phyloP scores from a whole-genome alignment of 2,888 invertebrate species.

The Agonopterix arenella region DNA sequence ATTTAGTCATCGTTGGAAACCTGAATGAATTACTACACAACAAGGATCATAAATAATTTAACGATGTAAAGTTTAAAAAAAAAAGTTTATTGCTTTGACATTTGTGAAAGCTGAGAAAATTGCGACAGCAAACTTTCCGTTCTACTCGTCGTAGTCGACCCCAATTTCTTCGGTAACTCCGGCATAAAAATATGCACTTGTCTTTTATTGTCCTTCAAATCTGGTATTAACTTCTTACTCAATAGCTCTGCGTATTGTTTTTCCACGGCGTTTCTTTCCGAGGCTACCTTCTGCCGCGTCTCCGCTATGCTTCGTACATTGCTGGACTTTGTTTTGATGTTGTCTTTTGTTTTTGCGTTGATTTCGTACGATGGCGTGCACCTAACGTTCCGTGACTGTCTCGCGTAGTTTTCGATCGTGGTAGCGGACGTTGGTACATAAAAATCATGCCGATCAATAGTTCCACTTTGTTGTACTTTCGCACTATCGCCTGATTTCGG shows the following conservation, averaged over 20 bases:
- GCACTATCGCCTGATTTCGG: constrained; percentile 42
- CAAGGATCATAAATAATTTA: too few relatives aligned
- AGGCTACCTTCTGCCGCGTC: constrained; percentile 54
- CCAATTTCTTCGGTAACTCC: constrained; percentile 74
- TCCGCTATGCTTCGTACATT: constrained; percentile 47
- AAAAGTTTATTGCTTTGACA: constrained; percentile 26
- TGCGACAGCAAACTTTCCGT: constrained; percentile 55
- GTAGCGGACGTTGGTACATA: constrained; percentile 63
- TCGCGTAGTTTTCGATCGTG: constrained; percentile 71
- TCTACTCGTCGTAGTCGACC: constrained; percentile 36
- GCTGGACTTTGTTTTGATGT: constrained; percentile 42
- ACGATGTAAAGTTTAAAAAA: background rate
- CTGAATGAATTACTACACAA: too few relatives aligned
- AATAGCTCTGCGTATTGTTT: constrained; percentile 64
- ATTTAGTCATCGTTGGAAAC: too few relatives aligned
- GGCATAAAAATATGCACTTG: constrained; percentile 88
- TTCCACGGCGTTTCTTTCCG: constrained; percentile 52
- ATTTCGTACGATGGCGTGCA: constrained; percentile 48
- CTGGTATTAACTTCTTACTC: constrained; percentile 60
- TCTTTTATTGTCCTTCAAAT: constrained; percentile 66
- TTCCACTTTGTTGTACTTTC: constrained; percentile 45
- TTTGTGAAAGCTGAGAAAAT: constrained; percentile 23
- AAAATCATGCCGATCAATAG: constrained; percentile 64
- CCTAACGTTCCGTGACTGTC: constrained; percentile 63
- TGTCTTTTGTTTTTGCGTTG: constrained; percentile 33